Conservation (phyloP, 2,888 invertebrate genomes). For the Diarsia rubi region DNA sequence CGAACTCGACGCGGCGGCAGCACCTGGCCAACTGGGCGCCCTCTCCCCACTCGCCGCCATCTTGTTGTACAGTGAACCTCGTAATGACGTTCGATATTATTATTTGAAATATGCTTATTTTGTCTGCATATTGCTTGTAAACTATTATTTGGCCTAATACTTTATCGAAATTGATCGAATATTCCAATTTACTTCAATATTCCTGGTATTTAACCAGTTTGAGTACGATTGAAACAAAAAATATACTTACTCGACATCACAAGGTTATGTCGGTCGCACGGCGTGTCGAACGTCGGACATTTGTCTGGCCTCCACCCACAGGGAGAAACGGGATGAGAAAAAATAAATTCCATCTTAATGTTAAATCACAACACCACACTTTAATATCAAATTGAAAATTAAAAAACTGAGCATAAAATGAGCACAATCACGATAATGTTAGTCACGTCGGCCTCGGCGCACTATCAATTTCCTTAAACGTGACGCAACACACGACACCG, state of each 20-base stretch:
- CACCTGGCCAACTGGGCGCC: slow-evolving; percentile 91
- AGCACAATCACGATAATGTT: slow-evolving; percentile 87
- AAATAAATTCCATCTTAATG: slow-evolving; percentile 81
- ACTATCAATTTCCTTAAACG: slow-evolving; percentile 91
- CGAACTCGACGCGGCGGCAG: slow-evolving; percentile 91
- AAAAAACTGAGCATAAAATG: slow-evolving; percentile 78
- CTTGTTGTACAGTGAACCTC: slow-evolving; percentile 88
- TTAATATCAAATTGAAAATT: slow-evolving; percentile 74
- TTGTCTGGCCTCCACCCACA: slow-evolving; percentile 88
- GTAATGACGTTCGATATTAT: slow-evolving; percentile 89
- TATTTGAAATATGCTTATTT: slow-evolving; percentile 82
- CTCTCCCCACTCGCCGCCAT: slow-evolving; percentile 91
- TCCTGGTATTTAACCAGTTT: slow-evolving; percentile 59
- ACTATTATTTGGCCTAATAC: slow-evolving; percentile 61
- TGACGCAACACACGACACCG: slow-evolving; percentile 91
- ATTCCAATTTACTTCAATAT: slow-evolving; percentile 43
- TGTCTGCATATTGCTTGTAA: slow-evolving; percentile 69
- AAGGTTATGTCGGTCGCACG: slow-evolving; percentile 89
- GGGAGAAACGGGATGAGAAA: slow-evolving; percentile 85
- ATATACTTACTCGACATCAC: slow-evolving; percentile 87
- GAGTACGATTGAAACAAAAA: slow-evolving; percentile 78
- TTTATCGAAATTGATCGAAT: slow-evolving; percentile 44
- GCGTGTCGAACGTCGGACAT: slow-evolving; percentile 87
- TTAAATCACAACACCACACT: slow-evolving; percentile 80
- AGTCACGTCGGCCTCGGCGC: slow-evolving; percentile 90